These are phyloP conservation scores for Xyrauchen texanus DNA, from an alignment of 2,113 vertebrate genomes.

Conservation along the genomic window DNA sequence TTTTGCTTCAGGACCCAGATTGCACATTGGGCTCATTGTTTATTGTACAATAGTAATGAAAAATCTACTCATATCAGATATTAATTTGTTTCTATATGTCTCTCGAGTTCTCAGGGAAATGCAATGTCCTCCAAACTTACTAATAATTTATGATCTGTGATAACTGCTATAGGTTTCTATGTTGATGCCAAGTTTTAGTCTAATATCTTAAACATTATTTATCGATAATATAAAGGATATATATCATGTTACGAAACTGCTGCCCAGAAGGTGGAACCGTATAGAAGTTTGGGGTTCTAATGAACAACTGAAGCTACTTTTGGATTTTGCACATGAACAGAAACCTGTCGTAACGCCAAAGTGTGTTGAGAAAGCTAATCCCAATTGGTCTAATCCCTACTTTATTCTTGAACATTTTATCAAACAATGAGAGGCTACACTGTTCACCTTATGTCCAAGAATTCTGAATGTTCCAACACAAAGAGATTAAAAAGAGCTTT, in stretches of 20 bases:
- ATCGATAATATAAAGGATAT: neutral
- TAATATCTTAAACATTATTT: neutral
- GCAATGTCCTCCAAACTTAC: no score
- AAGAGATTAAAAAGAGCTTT: neutral
- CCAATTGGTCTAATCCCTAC: slow-evolving; percentile 33
- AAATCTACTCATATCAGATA: no score
- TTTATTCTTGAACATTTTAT: slow-evolving; percentile 36
- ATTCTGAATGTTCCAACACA: neutral
- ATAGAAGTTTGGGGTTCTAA: neutral
- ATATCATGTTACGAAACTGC: neutral
- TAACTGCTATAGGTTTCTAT: no score
- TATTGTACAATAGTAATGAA: no score
- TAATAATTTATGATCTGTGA: no score
- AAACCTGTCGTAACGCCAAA: slow-evolving; percentile 15
- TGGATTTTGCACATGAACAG: neutral
- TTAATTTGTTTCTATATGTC: no score
- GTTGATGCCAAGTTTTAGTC: no score
- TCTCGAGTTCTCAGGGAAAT: no score
- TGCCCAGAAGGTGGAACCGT: neutral
- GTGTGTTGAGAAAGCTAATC: slow-evolving; percentile 63
- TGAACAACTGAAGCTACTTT: neutral
- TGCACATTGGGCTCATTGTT: no score
- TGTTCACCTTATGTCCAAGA: slow-evolving; percentile 10
- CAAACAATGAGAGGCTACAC: slow-evolving; percentile 32
- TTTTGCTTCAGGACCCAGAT: no score